A percentile compares a stretch with the other conserved stretches of the same genome.
These are phyloP conservation scores for Beroe forskalii DNA, from an alignment of 37 sponge, comb jelly and placozoan genomes.

Conservation along the genomic window DNA sequence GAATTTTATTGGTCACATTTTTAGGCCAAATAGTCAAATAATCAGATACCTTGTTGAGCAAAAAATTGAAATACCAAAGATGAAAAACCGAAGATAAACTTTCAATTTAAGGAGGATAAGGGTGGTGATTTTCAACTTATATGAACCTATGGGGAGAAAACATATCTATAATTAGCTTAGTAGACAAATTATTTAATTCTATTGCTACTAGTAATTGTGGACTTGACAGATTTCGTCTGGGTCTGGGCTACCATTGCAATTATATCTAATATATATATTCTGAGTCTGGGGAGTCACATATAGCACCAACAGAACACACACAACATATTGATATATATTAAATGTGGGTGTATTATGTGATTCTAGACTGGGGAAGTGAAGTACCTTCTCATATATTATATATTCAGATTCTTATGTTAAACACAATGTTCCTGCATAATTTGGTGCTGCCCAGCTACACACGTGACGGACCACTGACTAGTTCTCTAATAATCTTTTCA, in stretches of 20 bases:
- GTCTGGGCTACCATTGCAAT: not conserved
- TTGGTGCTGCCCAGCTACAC: not conserved
- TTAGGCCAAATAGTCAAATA: no score
- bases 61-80: no score
- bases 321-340: no score
- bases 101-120: no score
- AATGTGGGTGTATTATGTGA: no score
- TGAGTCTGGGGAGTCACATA: not conserved
- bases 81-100: no score
- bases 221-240: constrained; percentile 5
- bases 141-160: no score
- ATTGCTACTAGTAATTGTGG: not conserved
- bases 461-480: not conserved
- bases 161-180: not conserved
- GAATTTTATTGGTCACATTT: no score
- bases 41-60: no score
- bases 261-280: not conserved
- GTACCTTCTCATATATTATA: no score
- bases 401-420: not conserved
- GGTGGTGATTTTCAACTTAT: no score
- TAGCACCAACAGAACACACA: no score
- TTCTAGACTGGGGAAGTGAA: not conserved
- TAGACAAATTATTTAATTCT: constrained; percentile 49
- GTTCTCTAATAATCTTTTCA: not conserved
- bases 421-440: not conserved